Evolutionary conservation across 2,888 invertebrate species (phyloP).

Genomic region (Harmothoe impar): DNA sequence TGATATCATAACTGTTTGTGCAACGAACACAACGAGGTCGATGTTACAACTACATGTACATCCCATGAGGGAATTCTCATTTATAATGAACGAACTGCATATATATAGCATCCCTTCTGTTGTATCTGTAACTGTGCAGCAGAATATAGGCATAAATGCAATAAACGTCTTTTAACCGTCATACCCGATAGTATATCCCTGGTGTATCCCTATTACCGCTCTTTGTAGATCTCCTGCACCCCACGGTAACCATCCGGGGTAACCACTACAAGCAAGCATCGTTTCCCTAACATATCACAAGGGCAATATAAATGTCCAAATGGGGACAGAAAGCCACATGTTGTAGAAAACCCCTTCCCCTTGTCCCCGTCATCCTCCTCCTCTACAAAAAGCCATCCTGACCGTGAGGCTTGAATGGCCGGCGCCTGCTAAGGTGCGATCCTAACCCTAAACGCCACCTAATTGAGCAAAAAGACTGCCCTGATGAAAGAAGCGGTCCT

Average conservation of each 20-base stretch:
- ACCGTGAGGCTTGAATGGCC: neutral
- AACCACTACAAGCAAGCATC: neutral
- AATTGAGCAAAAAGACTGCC: constrained; percentile 13
- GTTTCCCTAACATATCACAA: neutral
- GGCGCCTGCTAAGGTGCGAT: neutral
- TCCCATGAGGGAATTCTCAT: too few species aligned
- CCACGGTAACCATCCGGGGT: neutral
- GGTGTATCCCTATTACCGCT: too few species aligned
- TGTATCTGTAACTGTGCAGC: too few species aligned
- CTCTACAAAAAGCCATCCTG: neutral
- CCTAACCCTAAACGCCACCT: neutral
- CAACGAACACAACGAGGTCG: too few species aligned
- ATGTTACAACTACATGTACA: too few species aligned
- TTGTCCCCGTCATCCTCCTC: neutral
- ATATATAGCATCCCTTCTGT: too few species aligned
- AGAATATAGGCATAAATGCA: too few species aligned
- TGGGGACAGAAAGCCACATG: neutral
- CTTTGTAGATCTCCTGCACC: too few species aligned
- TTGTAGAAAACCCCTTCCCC: neutral
- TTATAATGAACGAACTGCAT: too few species aligned
- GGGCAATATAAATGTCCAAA: constrained; percentile 28
- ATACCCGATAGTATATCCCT: too few species aligned
- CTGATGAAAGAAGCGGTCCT: neutral
- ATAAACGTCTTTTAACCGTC: too few species aligned
- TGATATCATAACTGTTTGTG: too few species aligned